Evolutionary conservation across 35 echinoderm and acorn worm genomes (phyloP).

Genomic region (Lytechinus pictus): DNA sequence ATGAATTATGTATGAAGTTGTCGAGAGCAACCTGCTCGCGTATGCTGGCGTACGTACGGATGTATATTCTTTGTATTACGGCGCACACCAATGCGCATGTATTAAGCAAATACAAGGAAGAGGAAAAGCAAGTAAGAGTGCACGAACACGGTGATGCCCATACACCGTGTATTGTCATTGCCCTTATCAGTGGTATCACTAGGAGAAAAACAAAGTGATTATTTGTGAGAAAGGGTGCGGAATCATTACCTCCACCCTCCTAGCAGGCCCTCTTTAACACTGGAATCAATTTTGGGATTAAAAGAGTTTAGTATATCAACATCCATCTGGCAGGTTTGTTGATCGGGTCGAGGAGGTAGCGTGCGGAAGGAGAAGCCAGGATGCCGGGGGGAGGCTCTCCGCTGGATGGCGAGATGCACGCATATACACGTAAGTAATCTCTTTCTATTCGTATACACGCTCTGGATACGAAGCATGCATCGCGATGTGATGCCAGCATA

Average conservation of each 20-base stretch:
- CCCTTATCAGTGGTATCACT: background rate
- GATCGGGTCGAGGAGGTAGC: background rate
- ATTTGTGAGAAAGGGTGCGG: background rate
- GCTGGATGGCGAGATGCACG: conserved; percentile 11
- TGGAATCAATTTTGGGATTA: conserved; percentile 32
- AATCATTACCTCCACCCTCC: background rate
- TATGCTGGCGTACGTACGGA: background rate
- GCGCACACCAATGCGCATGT: background rate
- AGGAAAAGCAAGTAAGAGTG: background rate
- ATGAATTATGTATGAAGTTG: background rate
- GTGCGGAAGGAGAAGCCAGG: background rate
- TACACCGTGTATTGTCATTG: background rate
- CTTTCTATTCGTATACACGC: background rate
- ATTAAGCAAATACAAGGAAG: background rate
- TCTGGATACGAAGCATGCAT: background rate
- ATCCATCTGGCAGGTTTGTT: conserved; percentile 20
- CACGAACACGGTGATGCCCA: background rate
- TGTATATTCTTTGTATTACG: background rate
- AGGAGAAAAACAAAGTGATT: background rate
- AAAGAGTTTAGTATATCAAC: background rate
- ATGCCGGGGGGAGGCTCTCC: background rate
- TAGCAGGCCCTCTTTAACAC: background rate
- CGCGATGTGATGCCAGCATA: background rate
- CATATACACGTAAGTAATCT: conserved; percentile 34
- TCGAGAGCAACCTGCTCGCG: background rate